Conservation (phyloP, 1,140 invertebrate species). For the Heliconius eleuchia region DNA sequence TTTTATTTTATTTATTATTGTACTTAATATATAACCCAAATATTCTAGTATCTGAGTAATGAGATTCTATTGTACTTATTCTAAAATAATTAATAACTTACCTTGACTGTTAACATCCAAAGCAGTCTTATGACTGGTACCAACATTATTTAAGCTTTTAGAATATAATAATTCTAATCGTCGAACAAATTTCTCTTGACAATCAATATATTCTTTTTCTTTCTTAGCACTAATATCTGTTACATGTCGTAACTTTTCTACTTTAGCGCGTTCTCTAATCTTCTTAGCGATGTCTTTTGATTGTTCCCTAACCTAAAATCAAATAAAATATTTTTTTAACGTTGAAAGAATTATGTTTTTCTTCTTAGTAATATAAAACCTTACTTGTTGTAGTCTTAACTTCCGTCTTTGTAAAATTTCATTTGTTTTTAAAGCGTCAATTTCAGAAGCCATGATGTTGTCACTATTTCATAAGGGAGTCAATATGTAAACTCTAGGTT, state of each 20-base stretch:
- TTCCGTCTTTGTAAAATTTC: constrained; percentile 74
- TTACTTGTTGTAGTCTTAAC: constrained; percentile 76
- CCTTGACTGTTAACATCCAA: constrained; percentile 49
- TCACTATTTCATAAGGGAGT: constrained; percentile 36
- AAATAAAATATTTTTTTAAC: constrained; percentile 1
- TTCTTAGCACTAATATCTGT: constrained; percentile 57
- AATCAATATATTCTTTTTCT: constrained; percentile 64
- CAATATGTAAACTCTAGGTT: background rate
- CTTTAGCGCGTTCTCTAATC: constrained; percentile 72
- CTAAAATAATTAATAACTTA: constrained; percentile 25
- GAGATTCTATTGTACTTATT: too few relatives aligned
- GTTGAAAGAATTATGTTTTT: constrained; percentile 6
- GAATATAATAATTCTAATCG: constrained; percentile 65
- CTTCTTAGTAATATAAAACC: constrained; percentile 45
- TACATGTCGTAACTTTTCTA: constrained; percentile 64
- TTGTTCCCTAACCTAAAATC: constrained; percentile 76
- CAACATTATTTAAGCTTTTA: constrained; percentile 65
- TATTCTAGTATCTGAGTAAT: too few relatives aligned
- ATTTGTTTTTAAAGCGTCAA: constrained; percentile 72
- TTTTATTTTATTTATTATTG: too few relatives aligned
- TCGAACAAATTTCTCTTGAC: constrained; percentile 65
- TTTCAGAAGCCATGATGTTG: constrained; percentile 68
- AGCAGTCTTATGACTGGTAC: constrained; percentile 63
- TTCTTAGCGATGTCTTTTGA: constrained; percentile 79
- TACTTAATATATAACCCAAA: too few relatives aligned